Conservation (phyloP, 1,140 invertebrate species). For the Apis cerana region DNA sequence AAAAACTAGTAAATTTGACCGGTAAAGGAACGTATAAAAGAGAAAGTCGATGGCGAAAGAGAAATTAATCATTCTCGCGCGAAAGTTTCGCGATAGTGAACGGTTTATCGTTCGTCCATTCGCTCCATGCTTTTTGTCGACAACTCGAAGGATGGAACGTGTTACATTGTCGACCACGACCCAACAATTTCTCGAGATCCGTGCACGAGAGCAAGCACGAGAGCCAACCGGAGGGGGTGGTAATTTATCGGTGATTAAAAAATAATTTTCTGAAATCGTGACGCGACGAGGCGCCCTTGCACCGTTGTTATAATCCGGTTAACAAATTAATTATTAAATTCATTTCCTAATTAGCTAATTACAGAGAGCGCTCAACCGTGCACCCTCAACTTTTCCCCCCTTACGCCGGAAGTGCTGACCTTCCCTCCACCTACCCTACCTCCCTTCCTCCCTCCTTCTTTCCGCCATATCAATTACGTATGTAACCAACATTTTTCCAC, state of each 20-base stretch:
- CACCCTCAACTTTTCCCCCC: slow-evolving; percentile 21
- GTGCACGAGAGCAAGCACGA: background rate
- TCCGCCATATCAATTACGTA: background rate
- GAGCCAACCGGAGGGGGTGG: slow-evolving; percentile 6
- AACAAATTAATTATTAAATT: slow-evolving; percentile 61
- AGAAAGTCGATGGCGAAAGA: background rate
- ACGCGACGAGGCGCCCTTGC: slow-evolving; percentile 10
- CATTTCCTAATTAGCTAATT: slow-evolving; percentile 55
- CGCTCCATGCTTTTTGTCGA: background rate
- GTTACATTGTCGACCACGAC: background rate
- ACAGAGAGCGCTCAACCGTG: slow-evolving; percentile 32
- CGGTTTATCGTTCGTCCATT: slow-evolving; percentile 10
- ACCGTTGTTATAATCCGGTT: slow-evolving; percentile 38
- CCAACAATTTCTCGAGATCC: background rate
- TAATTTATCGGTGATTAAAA: slow-evolving; percentile 45
- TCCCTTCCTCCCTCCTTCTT: background rate
- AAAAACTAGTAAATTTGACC: no score
- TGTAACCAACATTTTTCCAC: background rate
- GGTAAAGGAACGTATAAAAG: no score
- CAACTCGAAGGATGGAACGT: background rate
- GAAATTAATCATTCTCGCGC: slow-evolving; percentile 1
- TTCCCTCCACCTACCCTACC: background rate
- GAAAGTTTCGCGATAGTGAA: slow-evolving; percentile 19
- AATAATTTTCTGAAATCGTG: slow-evolving; percentile 27
- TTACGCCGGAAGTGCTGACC: background rate